Percentiles rank a stretch among this genome's conserved stretches.
Evolutionary conservation across 2,888 invertebrate genomes (phyloP).

Genomic region (Proisotoma minuta): DNA sequence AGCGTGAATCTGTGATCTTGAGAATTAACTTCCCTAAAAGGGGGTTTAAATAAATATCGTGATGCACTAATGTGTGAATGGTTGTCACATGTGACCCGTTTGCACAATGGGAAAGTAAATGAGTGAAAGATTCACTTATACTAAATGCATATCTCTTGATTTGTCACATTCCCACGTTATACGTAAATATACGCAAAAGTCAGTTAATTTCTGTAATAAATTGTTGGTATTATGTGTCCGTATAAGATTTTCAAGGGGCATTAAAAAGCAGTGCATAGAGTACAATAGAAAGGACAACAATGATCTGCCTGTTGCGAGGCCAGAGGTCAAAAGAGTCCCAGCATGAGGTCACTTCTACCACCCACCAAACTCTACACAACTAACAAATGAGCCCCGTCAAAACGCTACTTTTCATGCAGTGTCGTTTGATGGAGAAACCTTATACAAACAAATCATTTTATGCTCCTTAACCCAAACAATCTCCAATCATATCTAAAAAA

Average conservation of each 20-base stretch:
- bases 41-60: too few species aligned
- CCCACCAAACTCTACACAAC: slow-evolving; percentile 44
- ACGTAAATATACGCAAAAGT: too few species aligned
- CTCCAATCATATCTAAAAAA: too few species aligned
- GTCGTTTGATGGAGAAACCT: slow-evolving; percentile 4
- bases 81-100: too few species aligned
- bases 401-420: slow-evolving; percentile 41
- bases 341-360: slow-evolving; percentile 46
- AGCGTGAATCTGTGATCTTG: too few species aligned
- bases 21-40: too few species aligned
- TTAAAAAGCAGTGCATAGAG: slow-evolving; percentile 11
- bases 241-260: background rate
- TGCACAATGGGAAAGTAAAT: too few species aligned
- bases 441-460: background rate
- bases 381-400: slow-evolving; percentile 47
- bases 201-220: slow-evolving; percentile 10
- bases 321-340: slow-evolving; percentile 44
- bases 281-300: slow-evolving; percentile 25
- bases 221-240: background rate
- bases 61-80: too few species aligned
- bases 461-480: background rate
- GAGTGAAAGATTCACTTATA: too few species aligned
- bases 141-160: too few species aligned
- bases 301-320: slow-evolving; percentile 36
- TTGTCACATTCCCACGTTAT: too few species aligned